Evolutionary conservation across 2,797 vertebrate genomes (phyloP).

Genomic region (Petrocephalus schoutedeni): DNA sequence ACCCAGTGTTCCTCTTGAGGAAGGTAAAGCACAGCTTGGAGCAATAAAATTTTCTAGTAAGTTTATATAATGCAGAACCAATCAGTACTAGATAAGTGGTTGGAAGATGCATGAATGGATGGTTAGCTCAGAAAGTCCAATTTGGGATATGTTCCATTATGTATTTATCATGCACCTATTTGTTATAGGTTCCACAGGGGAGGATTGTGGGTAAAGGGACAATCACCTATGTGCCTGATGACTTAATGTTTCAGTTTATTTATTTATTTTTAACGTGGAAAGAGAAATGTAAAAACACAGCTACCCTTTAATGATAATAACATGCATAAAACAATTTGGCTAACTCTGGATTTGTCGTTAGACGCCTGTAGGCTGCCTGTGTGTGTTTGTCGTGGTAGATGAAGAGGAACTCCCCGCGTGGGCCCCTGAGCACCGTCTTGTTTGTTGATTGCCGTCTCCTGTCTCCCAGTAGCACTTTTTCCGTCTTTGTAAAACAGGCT

Average conservation of each 20-base stretch:
- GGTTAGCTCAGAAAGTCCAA: neutral
- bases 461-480: neutral
- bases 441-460: neutral
- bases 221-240: neutral
- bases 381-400: neutral
- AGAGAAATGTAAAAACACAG: neutral
- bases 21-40: neutral
- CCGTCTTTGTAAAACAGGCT: neutral
- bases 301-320: constrained; percentile 8
- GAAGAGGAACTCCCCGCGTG: neutral
- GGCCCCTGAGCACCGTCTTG: neutral
- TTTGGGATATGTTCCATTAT: neutral
- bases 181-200: neutral
- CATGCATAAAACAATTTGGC: constrained; percentile 1
- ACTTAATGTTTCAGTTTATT: neutral
- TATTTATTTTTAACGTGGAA: neutral
- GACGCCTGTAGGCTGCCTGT: neutral
- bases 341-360: constrained; percentile 1
- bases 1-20: neutral
- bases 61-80: neutral
- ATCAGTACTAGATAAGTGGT: neutral
- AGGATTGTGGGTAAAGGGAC: neutral
- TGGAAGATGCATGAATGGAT: neutral
- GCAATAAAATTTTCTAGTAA: neutral
- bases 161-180: neutral